phyloP scores from a whole-genome alignment of 2,888 invertebrate species.

The Drosophila flavopinicola region DNA sequence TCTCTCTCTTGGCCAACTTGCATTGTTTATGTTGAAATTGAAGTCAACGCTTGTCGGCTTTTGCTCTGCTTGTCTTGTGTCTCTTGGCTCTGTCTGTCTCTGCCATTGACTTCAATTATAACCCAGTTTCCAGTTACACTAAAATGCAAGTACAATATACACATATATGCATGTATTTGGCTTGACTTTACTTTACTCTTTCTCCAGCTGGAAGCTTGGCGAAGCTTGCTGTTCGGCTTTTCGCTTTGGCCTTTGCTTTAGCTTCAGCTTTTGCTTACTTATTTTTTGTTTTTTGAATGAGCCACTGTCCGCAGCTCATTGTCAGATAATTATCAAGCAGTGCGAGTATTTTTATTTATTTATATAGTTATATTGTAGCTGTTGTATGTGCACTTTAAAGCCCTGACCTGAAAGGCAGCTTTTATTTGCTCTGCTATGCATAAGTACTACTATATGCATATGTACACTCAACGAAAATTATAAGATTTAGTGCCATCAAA shows the following conservation, averaged over 20 bases:
- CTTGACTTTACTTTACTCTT: slow-evolving; percentile 22
- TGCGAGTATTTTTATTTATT: slow-evolving; percentile 41
- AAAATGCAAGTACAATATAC: slow-evolving; percentile 17
- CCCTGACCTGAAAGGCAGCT: slow-evolving; percentile 71
- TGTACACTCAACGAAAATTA: too few relatives aligned
- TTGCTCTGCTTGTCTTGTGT: background rate
- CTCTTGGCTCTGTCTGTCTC: slow-evolving; percentile 4
- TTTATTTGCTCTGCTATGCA: slow-evolving; percentile 54
- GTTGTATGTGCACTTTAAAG: slow-evolving; percentile 49
- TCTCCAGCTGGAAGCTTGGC: slow-evolving; percentile 20
- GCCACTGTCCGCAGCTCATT: slow-evolving; percentile 56
- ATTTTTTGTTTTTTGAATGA: slow-evolving; percentile 53
- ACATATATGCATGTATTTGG: background rate
- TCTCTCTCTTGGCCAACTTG: slow-evolving; percentile 22
- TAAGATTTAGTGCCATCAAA: too few relatives aligned
- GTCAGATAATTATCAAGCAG: slow-evolving; percentile 74
- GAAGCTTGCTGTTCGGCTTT: slow-evolving; percentile 16
- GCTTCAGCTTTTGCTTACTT: slow-evolving; percentile 24
- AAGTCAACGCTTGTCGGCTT: slow-evolving; percentile 46
- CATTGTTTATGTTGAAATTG: slow-evolving; percentile 68
- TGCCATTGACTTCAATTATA: slow-evolving; percentile 48
- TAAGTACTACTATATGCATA: too few relatives aligned
- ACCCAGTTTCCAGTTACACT: slow-evolving; percentile 44
- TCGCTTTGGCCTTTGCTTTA: slow-evolving; percentile 35
- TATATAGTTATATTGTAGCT: slow-evolving; percentile 16